These are phyloP conservation scores for Anthoptus insignis DNA, from an alignment of 2,888 invertebrate species.

Conservation along the genomic window DNA sequence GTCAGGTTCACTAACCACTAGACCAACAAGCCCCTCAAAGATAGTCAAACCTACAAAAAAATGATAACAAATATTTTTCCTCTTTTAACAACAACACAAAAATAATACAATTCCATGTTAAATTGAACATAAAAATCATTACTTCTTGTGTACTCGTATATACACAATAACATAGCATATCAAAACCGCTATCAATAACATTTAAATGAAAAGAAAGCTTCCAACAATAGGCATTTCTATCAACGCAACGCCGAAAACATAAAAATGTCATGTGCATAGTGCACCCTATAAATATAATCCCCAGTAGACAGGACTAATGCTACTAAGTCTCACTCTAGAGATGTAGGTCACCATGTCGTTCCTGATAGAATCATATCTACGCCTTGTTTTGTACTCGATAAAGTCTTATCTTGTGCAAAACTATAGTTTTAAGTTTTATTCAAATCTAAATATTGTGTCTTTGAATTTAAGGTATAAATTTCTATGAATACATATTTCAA, in stretches of 20 bases:
- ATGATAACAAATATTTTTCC: no score
- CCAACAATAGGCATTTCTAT: conserved; percentile 63
- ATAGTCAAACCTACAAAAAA: no score
- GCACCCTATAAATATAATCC: conserved; percentile 85
- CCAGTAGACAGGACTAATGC: conserved; percentile 76
- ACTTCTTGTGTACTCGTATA: no score
- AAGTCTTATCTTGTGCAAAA: conserved; percentile 49
- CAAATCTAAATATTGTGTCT: conserved; percentile 44
- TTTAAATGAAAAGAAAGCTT: conserved; percentile 63
- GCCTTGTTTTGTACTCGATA: conserved; percentile 56
- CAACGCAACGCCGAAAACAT: conserved; percentile 79
- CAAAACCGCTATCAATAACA: conserved; percentile 34
- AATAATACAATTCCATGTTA: no score
- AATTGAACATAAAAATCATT: no score
- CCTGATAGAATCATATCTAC: conserved; percentile 53
- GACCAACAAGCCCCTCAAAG: no score
- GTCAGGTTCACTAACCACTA: no score
- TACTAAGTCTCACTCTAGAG: conserved; percentile 78
- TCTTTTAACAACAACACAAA: no score
- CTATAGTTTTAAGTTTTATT: conserved; percentile 18
- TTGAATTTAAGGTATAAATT: conserved; percentile 19
- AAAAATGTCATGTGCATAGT: conserved; percentile 85
- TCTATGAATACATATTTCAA: conserved; percentile 40
- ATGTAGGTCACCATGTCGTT: conserved; percentile 80
- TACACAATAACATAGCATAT: conserved; percentile 9